Conservation (phyloP, 1,140 invertebrate genomes). For the Wasmannia auropunctata region DNA sequence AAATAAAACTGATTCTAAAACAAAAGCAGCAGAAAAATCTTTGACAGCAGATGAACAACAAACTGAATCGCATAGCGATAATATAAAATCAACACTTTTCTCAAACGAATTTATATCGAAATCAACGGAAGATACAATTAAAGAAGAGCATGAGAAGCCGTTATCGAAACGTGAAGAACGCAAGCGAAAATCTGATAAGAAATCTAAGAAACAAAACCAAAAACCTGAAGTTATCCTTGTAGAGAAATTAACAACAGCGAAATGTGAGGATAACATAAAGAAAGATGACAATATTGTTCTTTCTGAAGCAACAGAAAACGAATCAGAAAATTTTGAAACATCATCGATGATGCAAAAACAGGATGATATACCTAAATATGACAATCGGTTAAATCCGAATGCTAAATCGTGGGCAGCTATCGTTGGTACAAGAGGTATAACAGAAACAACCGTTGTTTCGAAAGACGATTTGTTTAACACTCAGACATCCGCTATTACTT, state of each 20-base stretch:
- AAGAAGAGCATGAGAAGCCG: background rate
- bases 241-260: conserved; percentile 22
- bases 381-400: conserved; percentile 54
- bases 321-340: background rate
- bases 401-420: conserved; percentile 73
- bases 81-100: background rate
- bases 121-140: background rate
- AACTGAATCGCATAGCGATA: background rate
- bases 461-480: background rate
- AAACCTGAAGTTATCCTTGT: background rate
- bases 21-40: background rate
- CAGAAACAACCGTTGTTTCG: background rate
- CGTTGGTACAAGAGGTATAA: conserved; percentile 55
- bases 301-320: background rate
- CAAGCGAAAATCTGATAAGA: conserved; percentile 36
- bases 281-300: background rate
- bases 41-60: background rate
- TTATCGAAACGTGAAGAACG: conserved; percentile 5
- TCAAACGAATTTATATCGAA: background rate
- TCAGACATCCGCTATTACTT: background rate
- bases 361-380: conserved; percentile 19
- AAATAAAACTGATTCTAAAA: background rate
- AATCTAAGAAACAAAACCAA: conserved; percentile 41
- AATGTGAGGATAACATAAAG: conserved; percentile 18
- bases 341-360: background rate